phyloP scores from a whole-genome alignment of 2,113 vertebrate genomes.

The Hippocampus barbouri region DNA sequence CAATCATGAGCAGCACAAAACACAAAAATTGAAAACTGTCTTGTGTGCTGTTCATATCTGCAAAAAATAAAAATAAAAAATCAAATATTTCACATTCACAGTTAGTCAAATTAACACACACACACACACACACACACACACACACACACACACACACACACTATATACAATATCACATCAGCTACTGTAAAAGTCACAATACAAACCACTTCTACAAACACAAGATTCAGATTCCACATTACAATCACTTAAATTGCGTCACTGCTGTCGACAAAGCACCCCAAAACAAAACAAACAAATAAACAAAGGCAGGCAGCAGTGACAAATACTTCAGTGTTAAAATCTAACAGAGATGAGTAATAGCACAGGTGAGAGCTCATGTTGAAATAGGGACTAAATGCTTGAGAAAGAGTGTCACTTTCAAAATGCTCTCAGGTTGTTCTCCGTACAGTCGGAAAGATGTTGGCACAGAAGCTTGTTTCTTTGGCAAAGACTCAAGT shows the following conservation, averaged over 20 bases:
- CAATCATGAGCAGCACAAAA: slow-evolving; percentile 60
- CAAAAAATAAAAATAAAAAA: slow-evolving; percentile 55
- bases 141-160: slow-evolving; percentile 46
- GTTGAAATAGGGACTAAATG: slow-evolving; percentile 13
- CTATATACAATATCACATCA: slow-evolving; percentile 79
- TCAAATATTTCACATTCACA: slow-evolving; percentile 67
- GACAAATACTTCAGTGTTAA: slow-evolving; percentile 69
- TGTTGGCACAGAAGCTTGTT: slow-evolving; percentile 62
- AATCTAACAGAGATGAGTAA: slow-evolving; percentile 24
- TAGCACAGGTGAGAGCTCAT: background rate
- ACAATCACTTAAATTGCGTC: slow-evolving; percentile 38
- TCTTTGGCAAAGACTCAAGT: slow-evolving; percentile 63
- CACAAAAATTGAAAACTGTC: background rate
- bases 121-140: slow-evolving; percentile 55
- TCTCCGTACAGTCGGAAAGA: background rate
- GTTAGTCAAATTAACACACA: slow-evolving; percentile 67
- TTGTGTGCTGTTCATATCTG: slow-evolving; percentile 60
- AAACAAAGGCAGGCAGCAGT: slow-evolving; percentile 56
- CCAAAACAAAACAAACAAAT: slow-evolving; percentile 58
- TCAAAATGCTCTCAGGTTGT: background rate
- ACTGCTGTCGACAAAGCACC: slow-evolving; percentile 53
- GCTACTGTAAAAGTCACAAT: slow-evolving; percentile 77
- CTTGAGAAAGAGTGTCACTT: slow-evolving; percentile 25
- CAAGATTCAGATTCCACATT: slow-evolving; percentile 55
- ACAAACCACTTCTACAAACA: slow-evolving; percentile 78